These are phyloP conservation scores for Vombatus ursinus DNA, from an alignment of 2,113 vertebrate species.

Conservation along the genomic window DNA sequence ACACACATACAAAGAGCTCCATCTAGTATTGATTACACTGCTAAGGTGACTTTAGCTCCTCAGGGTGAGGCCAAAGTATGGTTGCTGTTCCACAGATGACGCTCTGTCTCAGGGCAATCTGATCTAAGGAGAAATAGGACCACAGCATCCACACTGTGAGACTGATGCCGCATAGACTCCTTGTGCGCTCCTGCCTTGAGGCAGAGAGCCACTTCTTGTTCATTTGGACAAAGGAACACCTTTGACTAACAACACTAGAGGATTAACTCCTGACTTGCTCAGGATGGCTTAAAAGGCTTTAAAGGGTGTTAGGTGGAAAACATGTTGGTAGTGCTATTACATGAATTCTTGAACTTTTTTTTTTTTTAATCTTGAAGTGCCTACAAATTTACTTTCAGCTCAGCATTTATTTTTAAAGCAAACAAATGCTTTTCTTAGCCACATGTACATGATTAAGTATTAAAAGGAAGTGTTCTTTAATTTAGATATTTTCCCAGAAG, in stretches of 20 bases:
- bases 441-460: slow-evolving; percentile 35
- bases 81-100: not conserved
- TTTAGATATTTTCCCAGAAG: slow-evolving; percentile 8
- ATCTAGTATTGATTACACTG: not conserved
- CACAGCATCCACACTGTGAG: not conserved
- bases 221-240: not conserved
- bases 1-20: not conserved
- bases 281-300: not conserved
- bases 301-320: slow-evolving; percentile 7
- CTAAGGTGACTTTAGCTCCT: not conserved
- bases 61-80: not conserved
- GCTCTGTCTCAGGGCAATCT: not conserved
- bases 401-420: not conserved
- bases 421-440: not conserved
- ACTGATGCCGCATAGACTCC: not conserved
- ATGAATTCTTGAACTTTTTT: not conserved
- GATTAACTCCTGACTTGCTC: not conserved
- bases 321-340: not conserved
- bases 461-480: slow-evolving; percentile 20
- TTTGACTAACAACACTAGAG: not conserved
- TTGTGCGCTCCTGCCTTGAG: not conserved
- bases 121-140: not conserved
- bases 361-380: not conserved
- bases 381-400: not conserved
- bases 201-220: not conserved